Base-by-base conservation (phyloP, 2,113 vertebrate species). In the Myotis brandtii region DNA sequence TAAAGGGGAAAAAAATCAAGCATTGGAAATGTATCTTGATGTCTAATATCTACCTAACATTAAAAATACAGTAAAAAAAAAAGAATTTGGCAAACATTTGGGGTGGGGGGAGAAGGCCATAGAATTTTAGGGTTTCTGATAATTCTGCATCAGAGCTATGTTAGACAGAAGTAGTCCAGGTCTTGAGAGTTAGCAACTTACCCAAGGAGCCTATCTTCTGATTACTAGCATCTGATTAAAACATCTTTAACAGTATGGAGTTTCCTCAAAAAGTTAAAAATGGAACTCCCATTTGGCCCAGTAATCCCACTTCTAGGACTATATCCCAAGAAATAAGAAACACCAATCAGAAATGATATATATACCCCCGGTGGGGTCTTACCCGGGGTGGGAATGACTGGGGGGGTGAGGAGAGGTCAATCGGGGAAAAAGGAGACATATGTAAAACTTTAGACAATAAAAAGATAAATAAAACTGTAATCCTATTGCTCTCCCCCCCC, bases 191-290 rank as follows among this genome's bases (percentile, higher is more conserved):
- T 62, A 82, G 50, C 46, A 91, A 66, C 6, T 79, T 69, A 77
- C 7, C 0, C 40, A 69, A 84, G 23, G 20, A 94, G 89, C 8
- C 6, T 37, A 62, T 64, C 64, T 69, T 76, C 48, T 90, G 43
- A 87, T 75, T 89, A 62, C 50, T 54, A 83, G 50, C 76, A 34
- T 37, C 8, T 69, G 69, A 95, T 37, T 87, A 92, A 92, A 91
- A 89, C 9, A 83, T 40, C 59, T 90, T 27, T 62, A 62, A 62
- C 23, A 62, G 59, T 27, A 62, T 27, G 59, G 9, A 62, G 25
- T 62, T 62, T 62, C 59, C 25, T 62, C 59, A 62, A 12, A 27
- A 62, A 62, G 59, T 62, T 62, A 62, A 27, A 62, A 62, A 62
- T 62, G 59, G 25, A 27, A 62, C 59, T 62, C 25, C 25, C 23